A percentile compares a stretch with the other conserved stretches of the same genome.
phyloP scores from a whole-genome alignment of 64 coral and sea anemone genomes.

The Porites lutea region DNA sequence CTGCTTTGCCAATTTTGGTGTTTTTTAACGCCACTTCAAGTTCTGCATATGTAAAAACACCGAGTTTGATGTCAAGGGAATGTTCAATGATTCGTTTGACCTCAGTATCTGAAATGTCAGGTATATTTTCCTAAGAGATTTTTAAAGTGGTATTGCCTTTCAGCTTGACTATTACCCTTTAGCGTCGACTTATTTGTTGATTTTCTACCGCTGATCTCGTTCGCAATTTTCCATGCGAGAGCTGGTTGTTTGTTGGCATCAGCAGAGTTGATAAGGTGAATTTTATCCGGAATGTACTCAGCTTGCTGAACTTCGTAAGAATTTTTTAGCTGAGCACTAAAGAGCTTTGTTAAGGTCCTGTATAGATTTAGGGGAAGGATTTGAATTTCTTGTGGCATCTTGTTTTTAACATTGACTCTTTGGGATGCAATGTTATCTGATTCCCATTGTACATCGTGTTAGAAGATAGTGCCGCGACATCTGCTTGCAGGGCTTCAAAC shows the following conservation, averaged over 20 bases:
- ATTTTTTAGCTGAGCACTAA: not conserved
- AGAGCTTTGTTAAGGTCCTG: not conserved
- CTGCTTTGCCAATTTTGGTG: conserved; percentile 40
- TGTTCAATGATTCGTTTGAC: conserved; percentile 51
- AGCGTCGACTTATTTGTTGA: too few relatives aligned
- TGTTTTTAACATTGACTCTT: too few relatives aligned
- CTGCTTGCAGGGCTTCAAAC: too few relatives aligned
- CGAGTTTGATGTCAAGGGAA: conserved; percentile 46
- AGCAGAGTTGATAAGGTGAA: not conserved
- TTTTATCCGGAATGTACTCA: not conserved
- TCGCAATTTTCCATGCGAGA: not conserved
- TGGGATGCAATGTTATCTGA: too few relatives aligned
- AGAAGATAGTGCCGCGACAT: too few relatives aligned
- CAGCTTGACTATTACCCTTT: not conserved
- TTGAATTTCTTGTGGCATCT: too few relatives aligned
- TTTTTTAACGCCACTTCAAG: conserved; percentile 17
- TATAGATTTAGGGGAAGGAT: not conserved
- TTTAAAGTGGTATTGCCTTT: not conserved
- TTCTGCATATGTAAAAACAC: conserved; percentile 48
- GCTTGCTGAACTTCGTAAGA: not conserved
- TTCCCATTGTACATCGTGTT: too few relatives aligned
- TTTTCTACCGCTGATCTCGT: not conserved
- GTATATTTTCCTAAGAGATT: not conserved
- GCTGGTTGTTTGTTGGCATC: not conserved
- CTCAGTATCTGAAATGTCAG: conserved; percentile 13